phyloP scores from a whole-genome alignment of 1,140 invertebrate genomes.

The Homalodisca vitripennis region DNA sequence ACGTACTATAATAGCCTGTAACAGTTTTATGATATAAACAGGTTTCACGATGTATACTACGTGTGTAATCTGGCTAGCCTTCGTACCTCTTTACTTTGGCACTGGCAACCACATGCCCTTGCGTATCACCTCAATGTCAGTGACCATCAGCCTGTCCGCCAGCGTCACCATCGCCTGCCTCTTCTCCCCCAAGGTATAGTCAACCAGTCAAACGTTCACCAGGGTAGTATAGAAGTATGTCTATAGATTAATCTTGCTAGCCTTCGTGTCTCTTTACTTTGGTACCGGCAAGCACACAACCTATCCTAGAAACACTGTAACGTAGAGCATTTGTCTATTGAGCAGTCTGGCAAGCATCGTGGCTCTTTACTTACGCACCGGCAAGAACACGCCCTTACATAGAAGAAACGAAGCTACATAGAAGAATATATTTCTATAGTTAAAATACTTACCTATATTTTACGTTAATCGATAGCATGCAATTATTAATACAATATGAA shows the following conservation, averaged over 20 bases:
- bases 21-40: no score
- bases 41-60: constrained; percentile 75
- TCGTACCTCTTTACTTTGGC: constrained; percentile 69
- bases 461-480: no score
- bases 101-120: constrained; percentile 67
- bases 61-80: constrained; percentile 72
- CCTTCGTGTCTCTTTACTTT: constrained; percentile 70
- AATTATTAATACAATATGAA: no score
- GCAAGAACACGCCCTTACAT: no score
- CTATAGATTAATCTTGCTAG: constrained; percentile 73
- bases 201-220: no score
- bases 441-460: no score
- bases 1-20: no score
- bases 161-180: constrained; percentile 74
- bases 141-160: constrained; percentile 77
- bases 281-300: constrained; percentile 64
- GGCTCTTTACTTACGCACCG: constrained; percentile 67
- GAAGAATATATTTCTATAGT: no score
- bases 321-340: constrained; percentile 76
- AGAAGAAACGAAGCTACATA: no score
- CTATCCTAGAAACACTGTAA: constrained; percentile 75
- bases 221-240: no score
- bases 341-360: constrained; percentile 72
- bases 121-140: constrained; percentile 74
- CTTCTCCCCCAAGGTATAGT: no score